Percentiles rank a stretch among this genome's conserved stretches.
Evolutionary conservation across 2,888 invertebrate genomes (phyloP).

Genomic region (Tolmerus cingulatus): DNA sequence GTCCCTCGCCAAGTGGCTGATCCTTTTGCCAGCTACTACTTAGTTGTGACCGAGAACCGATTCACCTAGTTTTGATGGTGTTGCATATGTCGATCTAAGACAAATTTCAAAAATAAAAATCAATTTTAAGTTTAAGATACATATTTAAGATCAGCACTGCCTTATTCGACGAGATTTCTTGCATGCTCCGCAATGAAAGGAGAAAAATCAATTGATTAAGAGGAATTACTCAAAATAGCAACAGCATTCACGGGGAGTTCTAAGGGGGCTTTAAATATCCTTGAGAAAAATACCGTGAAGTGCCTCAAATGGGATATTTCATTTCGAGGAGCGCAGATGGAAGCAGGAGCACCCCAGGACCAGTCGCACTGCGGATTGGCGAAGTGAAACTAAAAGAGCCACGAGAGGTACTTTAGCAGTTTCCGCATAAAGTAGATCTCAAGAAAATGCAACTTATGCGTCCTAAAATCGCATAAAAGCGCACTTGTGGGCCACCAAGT

Average conservation of each 20-base stretch:
- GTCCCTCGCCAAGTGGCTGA: background rate
- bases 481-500: background rate
- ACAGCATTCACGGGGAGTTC: background rate
- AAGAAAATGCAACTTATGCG: conserved; percentile 27
- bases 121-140: background rate
- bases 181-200: background rate
- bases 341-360: background rate
- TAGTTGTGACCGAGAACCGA: background rate
- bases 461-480: conserved; percentile 36
- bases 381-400: conserved; percentile 34
- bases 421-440: conserved; percentile 22
- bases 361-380: background rate
- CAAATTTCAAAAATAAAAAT: background rate
- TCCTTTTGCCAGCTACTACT: background rate
- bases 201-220: conserved; percentile 33
- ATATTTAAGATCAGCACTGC: background rate
- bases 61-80: background rate
- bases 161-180: background rate
- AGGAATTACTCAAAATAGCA: conserved; percentile 35
- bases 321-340: conserved; percentile 2
- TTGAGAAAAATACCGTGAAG: conserved; percentile 23
- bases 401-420: conserved; percentile 29
- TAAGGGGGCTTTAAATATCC: conserved; percentile 15
- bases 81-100: background rate
- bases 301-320: conserved; percentile 19